Conservation (phyloP, 2,888 invertebrate genomes). For the Urechis unicinctus region DNA sequence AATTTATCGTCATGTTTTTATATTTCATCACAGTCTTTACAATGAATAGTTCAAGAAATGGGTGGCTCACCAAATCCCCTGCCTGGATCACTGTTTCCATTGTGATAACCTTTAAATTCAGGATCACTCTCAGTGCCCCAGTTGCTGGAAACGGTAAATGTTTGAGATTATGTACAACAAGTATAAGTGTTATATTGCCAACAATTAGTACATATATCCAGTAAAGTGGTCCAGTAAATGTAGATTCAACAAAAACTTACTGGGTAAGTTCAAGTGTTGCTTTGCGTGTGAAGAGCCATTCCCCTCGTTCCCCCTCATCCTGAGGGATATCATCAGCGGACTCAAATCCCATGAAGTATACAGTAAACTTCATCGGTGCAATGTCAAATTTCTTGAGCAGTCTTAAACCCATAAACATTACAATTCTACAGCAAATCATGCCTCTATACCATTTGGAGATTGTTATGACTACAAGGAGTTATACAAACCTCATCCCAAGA, state of each 20-base stretch:
- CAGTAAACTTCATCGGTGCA: constrained; percentile 77
- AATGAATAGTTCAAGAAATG: no score
- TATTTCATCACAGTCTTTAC: no score
- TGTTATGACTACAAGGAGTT: not conserved
- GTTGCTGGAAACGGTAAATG: constrained; percentile 63
- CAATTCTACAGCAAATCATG: not conserved
- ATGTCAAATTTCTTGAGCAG: constrained; percentile 82
- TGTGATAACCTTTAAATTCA: constrained; percentile 71
- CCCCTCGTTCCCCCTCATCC: constrained; percentile 63
- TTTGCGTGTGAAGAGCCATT: constrained; percentile 75
- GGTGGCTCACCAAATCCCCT: constrained; percentile 72
- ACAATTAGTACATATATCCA: no score
- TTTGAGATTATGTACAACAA: no score
- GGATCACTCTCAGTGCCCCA: constrained; percentile 79
- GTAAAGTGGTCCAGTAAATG: no score
- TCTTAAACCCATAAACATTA: constrained; percentile 27
- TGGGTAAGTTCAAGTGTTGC: constrained; percentile 88
- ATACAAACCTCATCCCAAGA: constrained; percentile 71
- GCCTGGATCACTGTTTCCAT: constrained; percentile 84
- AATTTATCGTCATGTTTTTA: no score
- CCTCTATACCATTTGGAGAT: not conserved
- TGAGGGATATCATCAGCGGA: constrained; percentile 66
- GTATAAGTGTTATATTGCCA: not conserved
- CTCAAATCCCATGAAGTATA: constrained; percentile 90
- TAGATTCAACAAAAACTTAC: constrained; percentile 64